phyloP scores from a whole-genome alignment of 2,888 invertebrate genomes.

The Cryptosula pallasiana region DNA sequence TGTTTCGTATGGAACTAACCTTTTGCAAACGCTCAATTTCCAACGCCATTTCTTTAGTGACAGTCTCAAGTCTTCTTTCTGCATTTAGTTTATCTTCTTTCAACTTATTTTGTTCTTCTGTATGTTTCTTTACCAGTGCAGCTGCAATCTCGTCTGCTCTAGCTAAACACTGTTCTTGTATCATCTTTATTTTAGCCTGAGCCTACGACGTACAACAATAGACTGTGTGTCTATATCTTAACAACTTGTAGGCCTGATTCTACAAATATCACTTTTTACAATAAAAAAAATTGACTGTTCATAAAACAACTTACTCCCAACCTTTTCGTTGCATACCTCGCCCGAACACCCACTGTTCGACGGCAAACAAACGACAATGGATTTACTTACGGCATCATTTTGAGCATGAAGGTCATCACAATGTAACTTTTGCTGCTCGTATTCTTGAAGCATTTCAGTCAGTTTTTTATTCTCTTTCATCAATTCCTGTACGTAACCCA shows the following conservation, averaged over 20 bases:
- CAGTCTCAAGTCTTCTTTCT: neutral
- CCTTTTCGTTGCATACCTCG: no score
- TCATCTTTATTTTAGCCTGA: conserved; percentile 36
- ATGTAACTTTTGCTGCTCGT: conserved; percentile 18
- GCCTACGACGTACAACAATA: no score
- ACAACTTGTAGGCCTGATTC: no score
- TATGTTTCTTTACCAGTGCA: conserved; percentile 40
- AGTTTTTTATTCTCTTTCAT: conserved; percentile 21
- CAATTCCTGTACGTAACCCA: conserved; percentile 15
- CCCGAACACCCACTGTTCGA: no score
- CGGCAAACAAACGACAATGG: no score
- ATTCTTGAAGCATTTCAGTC: neutral
- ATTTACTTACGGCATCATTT: conserved; percentile 16
- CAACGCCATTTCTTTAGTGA: neutral
- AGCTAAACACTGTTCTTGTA: conserved; percentile 39
- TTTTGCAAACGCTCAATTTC: conserved; percentile 16
- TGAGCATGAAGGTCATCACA: conserved; percentile 15
- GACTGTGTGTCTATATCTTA: no score
- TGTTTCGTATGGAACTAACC: neutral
- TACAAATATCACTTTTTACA: no score
- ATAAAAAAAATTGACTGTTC: no score
- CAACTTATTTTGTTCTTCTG: conserved; percentile 33
- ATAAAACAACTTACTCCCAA: no score
- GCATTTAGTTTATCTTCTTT: conserved; percentile 9
- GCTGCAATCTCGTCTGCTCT: conserved; percentile 41